Percentiles rank a stretch among this genome's conserved stretches.
phyloP scores from a whole-genome alignment of 2,113 vertebrate species.

The Brienomyrus longianalis region DNA sequence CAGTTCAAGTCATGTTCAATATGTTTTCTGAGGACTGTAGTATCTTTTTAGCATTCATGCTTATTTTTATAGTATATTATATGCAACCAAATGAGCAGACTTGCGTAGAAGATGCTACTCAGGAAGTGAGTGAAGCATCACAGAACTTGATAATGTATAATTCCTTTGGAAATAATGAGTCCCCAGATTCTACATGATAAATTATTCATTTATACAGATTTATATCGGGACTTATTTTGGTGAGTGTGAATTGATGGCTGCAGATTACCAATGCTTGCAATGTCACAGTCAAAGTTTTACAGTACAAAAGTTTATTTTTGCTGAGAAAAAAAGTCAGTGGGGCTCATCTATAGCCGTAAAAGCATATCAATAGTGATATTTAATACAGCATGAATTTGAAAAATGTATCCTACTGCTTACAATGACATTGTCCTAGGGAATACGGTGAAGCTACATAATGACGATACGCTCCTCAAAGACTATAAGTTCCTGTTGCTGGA shows the following conservation, averaged over 20 bases:
- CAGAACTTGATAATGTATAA: not conserved
- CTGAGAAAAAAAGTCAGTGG: not conserved
- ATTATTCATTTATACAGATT: not conserved
- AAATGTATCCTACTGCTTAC: not conserved
- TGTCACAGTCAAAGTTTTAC: not conserved
- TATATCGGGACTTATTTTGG: not conserved
- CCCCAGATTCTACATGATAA: not conserved
- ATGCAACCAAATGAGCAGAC: not conserved
- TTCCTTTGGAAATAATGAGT: not conserved
- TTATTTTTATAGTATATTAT: not conserved
- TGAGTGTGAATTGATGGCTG: not conserved
- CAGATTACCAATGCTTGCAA: not conserved
- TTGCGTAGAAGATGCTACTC: not conserved
- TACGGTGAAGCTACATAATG: constrained; percentile 58
- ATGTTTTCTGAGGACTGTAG: not conserved
- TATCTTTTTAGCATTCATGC: not conserved
- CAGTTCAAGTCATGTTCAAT: not conserved
- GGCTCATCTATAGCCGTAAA: not conserved
- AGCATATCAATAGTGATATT: not conserved
- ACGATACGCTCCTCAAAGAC: constrained; percentile 75
- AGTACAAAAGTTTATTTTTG: not conserved
- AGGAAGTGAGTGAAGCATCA: not conserved
- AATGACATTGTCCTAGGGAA: constrained; percentile 34
- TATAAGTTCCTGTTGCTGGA: constrained; percentile 78
- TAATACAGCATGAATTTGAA: not conserved